These are phyloP conservation scores for Lagodon rhomboides DNA, from an alignment of 2,797 vertebrate species.

Conservation along the genomic window DNA sequence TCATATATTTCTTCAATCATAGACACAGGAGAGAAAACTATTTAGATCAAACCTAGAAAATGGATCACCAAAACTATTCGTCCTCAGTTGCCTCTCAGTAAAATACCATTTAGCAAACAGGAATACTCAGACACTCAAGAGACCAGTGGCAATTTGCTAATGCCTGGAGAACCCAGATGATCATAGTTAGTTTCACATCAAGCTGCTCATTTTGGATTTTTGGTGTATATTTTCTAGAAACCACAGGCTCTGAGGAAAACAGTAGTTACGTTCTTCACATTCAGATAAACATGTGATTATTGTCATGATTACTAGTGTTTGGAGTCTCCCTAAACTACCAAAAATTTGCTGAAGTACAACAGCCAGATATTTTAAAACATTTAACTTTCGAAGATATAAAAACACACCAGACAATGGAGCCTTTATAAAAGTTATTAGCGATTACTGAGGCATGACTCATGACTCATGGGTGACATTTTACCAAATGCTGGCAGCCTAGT, in stretches of 20 bases:
- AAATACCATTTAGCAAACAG: too few relatives aligned
- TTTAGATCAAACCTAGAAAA: too few relatives aligned
- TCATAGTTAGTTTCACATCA: constrained; percentile 25
- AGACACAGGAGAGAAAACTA: too few relatives aligned
- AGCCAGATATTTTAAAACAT: not conserved
- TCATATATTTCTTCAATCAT: too few relatives aligned
- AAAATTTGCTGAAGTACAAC: not conserved
- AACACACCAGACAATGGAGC: not conserved
- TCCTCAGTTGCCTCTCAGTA: too few relatives aligned
- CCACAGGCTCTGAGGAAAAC: constrained; percentile 2
- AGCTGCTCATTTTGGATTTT: constrained; percentile 40
- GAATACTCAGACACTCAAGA: not conserved
- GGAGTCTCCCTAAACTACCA: not conserved
- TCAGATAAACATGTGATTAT: constrained; percentile 32
- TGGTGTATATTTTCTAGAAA: not conserved
- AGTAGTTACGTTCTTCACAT: constrained; percentile 9
- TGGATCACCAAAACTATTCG: too few relatives aligned
- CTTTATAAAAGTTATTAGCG: not conserved
- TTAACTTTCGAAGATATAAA: not conserved
- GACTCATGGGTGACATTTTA: not conserved
- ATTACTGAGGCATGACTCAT: too few relatives aligned
- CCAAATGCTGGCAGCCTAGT: not conserved
- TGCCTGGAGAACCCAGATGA: not conserved
- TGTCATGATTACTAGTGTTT: not conserved
- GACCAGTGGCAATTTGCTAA: not conserved